Evolutionary conservation across 2,113 vertebrate species (phyloP), one percentile per base, ranked within the genome.

Genomic region (Electrona antarctica): DNA sequence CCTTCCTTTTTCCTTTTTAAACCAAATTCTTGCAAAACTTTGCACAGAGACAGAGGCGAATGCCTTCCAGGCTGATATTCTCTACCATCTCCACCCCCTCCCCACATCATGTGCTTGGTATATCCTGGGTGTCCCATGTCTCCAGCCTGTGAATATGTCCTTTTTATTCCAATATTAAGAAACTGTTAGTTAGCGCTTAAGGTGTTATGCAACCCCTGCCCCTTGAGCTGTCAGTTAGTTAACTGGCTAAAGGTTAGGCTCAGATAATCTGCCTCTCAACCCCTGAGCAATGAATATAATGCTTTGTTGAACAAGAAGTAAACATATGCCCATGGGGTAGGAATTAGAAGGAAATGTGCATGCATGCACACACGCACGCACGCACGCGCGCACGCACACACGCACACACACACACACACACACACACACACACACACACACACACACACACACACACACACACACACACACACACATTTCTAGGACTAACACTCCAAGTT

Each of bases 211-310:
- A 94, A 78, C 87, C 88, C 50, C 90, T 63, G 14, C 11, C 69
- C 67, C 91, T 94, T 92, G 94, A 93, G 78, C 94, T 93, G 94
- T 96, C 94, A 95, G 91, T 95, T 95, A 95, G 93, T 94, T 95
- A 95, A 95, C 93, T 94, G 93, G 89, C 92, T 93, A 92, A 92
- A 92, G 90, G 89, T 88, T 79, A 94, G 93, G 88, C 88, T 83
- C 67, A 94, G 93, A 90, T 93, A 94, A 89, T 90, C 92, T 88
- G 91, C 91, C 88, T 94, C 94, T 94, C 92, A 92, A 93, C 94
- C 91, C 92, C 89, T 85, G 79, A 89, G 78, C 52, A 90, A 93
- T 96, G 94, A 98, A 97, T 96, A 94, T 92, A 85, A 91, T 87
- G 91, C 95, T 96, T 97, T 97, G 94, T 96, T 94, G 81, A 76